Evolutionary conservation across 2,113 vertebrate species (phyloP).

Genomic region (Gadus macrocephalus): DNA sequence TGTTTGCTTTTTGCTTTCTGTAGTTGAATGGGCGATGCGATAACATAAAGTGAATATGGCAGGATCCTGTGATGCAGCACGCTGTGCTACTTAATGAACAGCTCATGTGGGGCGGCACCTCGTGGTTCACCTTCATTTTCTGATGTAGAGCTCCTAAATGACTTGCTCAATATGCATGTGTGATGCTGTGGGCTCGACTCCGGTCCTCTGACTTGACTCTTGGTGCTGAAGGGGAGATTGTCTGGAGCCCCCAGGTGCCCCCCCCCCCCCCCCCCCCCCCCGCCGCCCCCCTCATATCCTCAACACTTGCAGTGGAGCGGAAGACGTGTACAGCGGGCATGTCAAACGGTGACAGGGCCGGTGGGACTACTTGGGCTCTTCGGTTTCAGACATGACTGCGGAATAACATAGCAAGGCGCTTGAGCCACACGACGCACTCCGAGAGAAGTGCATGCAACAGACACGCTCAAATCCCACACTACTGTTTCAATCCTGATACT

Average conservation of each 20-base stretch:
- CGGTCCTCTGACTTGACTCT: conserved; percentile 56
- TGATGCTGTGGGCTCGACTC: conserved; percentile 53
- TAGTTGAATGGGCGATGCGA: neutral
- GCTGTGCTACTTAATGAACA: conserved; percentile 37
- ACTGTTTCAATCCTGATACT: conserved; percentile 6
- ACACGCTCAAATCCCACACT: conserved; percentile 36
- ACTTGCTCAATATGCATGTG: conserved; percentile 57
- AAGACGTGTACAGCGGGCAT: conserved; percentile 62
- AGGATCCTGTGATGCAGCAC: conserved; percentile 1
- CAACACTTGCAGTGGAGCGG: conserved; percentile 60
- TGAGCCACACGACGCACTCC: conserved; percentile 16
- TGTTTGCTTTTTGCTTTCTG: neutral
- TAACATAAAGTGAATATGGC: conserved; percentile 20
- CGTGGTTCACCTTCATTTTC: conserved; percentile 57
- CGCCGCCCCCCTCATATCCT: conserved; percentile 51
- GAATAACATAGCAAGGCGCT: conserved; percentile 36
- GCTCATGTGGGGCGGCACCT: conserved; percentile 26
- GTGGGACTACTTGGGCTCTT: conserved; percentile 51
- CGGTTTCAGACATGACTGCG: conserved; percentile 48
- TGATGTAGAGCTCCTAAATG: conserved; percentile 62
- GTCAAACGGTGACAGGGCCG: conserved; percentile 58
- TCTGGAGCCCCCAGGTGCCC: conserved; percentile 40
- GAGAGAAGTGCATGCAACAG: conserved; percentile 31
- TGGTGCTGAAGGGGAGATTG: conserved; percentile 41
- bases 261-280: conserved; percentile 25